A percentile compares a stretch with the other conserved stretches of the same genome.
Conservation (phyloP, 2,797 vertebrate species). For the Chaenodraco wilsoni region DNA sequence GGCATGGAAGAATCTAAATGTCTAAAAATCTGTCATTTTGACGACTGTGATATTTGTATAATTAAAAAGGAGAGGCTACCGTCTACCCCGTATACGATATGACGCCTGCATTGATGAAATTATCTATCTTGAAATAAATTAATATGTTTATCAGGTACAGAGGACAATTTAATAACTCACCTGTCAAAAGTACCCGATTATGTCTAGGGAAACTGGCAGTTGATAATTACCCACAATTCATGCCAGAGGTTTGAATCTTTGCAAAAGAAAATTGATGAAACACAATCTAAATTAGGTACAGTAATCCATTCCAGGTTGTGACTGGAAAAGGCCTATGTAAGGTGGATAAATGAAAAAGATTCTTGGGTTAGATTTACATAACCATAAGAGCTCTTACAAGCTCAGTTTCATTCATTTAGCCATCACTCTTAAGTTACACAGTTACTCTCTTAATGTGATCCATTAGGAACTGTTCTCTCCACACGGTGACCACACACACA, state of each 20-base stretch:
- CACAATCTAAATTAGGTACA: conserved; percentile 80
- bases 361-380: conserved; percentile 78
- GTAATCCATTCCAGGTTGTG: conserved; percentile 76
- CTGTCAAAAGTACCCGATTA: conserved; percentile 83
- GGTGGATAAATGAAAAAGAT: conserved; percentile 75
- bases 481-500: conserved; percentile 52
- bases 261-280: conserved; percentile 77
- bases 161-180: conserved; percentile 85
- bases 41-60: conserved; percentile 79
- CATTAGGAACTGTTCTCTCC: conserved; percentile 69
- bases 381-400: conserved; percentile 76
- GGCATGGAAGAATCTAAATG: conserved; percentile 59
- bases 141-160: conserved; percentile 86
- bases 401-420: conserved; percentile 78
- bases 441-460: conserved; percentile 66
- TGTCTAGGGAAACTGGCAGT: conserved; percentile 79
- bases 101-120: conserved; percentile 81
- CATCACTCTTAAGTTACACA: conserved; percentile 81
- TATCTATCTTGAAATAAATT: conserved; percentile 84
- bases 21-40: conserved; percentile 77
- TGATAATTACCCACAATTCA: conserved; percentile 82
- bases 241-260: conserved; percentile 69
- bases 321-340: conserved; percentile 77
- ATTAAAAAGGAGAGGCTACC: conserved; percentile 81
- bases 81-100: conserved; percentile 75